phyloP scores from a whole-genome alignment of 2,797 vertebrate species.

The Phaenicophaeus curvirostris region DNA sequence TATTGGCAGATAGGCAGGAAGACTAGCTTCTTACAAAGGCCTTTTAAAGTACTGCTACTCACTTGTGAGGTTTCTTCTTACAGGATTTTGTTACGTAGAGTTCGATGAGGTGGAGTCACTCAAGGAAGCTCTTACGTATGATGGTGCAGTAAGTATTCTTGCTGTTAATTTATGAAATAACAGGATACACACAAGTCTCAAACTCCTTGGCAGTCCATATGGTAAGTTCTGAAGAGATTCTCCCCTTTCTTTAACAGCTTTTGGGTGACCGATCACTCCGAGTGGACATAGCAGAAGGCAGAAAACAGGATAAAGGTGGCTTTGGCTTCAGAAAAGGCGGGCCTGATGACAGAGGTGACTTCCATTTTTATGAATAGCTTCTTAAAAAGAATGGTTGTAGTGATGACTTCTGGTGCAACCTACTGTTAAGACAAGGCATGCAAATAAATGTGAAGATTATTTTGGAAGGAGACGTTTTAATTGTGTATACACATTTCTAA shows the following conservation, averaged over 20 bases:
- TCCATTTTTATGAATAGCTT: not conserved
- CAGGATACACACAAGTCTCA: not conserved
- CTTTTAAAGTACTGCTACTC: not conserved
- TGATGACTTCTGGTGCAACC: not conserved
- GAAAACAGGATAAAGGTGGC: conserved; percentile 93
- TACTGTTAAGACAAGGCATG: not conserved
- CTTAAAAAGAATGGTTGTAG: not conserved
- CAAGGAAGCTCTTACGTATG: conserved; percentile 95
- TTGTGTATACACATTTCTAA: not conserved
- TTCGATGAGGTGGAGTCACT: conserved; percentile 97
- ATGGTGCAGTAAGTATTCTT: conserved; percentile 91
- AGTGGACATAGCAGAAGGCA: conserved; percentile 97
- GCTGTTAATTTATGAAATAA: not conserved
- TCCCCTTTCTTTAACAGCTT: conserved; percentile 78
- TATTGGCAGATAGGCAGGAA: not conserved
- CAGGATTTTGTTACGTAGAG: conserved; percentile 99
- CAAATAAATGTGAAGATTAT: not conserved
- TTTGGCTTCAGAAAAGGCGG: conserved; percentile 94
- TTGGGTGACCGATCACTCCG: conserved; percentile 89
- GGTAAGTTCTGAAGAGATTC: not conserved
- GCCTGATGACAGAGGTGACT: conserved; percentile 90
- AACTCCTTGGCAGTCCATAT: not conserved
- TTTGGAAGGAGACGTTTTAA: not conserved
- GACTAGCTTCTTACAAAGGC: not conserved
- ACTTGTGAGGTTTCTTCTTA: conserved; percentile 28